Conservation (phyloP, 2,797 vertebrate species). For the Onychomys arenicola region DNA sequence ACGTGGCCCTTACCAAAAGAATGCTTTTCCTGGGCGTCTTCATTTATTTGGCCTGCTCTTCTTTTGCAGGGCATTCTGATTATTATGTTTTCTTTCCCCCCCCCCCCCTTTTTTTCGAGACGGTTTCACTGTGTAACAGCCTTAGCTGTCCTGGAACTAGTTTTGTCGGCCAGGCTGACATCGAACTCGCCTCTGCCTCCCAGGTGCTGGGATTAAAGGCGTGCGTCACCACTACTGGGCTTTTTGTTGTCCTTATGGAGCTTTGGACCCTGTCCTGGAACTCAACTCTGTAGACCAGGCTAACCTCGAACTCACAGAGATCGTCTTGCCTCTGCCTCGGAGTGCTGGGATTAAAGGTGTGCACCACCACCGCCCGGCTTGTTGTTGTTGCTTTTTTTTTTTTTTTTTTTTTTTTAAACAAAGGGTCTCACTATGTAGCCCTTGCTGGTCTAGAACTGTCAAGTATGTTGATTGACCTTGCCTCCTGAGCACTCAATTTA, state of each 20-base stretch:
- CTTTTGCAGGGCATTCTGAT: not conserved
- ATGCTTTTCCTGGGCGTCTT: not conserved
- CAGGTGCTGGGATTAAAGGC: too few species aligned
- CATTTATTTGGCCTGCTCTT: not conserved
- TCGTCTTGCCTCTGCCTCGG: not conserved
- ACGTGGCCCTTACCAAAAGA: not conserved
- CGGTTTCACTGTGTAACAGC: too few species aligned
- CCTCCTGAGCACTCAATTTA: not conserved
- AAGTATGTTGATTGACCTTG: not conserved
- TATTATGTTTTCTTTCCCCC: not conserved
- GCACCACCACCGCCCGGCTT: not conserved
- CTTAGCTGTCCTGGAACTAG: too few species aligned
- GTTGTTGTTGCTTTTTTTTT: too few species aligned
- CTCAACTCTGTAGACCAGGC: too few species aligned
- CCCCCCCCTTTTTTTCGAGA: too few species aligned
- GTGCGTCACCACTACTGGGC: too few species aligned
- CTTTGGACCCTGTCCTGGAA: too few species aligned
- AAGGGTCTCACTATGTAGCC: not conserved
- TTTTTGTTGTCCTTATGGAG: too few species aligned
- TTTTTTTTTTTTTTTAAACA: not conserved
- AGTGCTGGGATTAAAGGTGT: not conserved
- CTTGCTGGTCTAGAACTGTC: not conserved
- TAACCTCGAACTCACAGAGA: not conserved
- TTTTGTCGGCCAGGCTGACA: too few species aligned
- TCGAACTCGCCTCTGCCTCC: too few species aligned